A percentile compares a stretch with the other conserved stretches of the same genome.
Evolutionary conservation across 2,797 vertebrate genomes (phyloP).

Genomic region (Protosalanx chinensis): DNA sequence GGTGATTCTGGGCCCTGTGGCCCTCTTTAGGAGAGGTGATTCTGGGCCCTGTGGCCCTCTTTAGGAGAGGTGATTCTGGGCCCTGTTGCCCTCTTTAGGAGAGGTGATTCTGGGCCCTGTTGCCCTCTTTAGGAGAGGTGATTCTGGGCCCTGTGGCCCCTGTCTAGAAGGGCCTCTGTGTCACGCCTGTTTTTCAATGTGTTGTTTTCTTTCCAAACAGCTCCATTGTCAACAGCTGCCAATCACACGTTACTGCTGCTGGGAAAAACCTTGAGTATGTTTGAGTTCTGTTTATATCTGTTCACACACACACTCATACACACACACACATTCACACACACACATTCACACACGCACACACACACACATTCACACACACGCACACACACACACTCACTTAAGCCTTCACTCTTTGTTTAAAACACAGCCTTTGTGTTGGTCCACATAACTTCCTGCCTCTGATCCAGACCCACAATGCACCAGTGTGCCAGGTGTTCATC

Average conservation of each 20-base stretch:
- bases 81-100: too few species aligned
- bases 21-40: too few species aligned
- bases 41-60: too few species aligned
- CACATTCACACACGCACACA: not conserved
- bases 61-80: too few species aligned
- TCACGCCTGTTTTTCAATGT: constrained; percentile 32
- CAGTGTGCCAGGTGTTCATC: constrained; percentile 31
- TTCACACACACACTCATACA: constrained; percentile 12
- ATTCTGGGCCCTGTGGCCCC: too few species aligned
- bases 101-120: too few species aligned
- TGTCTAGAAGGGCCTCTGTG: too few species aligned
- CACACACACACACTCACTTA: not conserved
- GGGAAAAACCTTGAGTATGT: not conserved
- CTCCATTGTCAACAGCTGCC: constrained; percentile 1
- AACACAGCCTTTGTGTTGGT: constrained; percentile 56
- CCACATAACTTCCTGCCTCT: constrained; percentile 47
- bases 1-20: too few species aligned
- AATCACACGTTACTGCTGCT: not conserved
- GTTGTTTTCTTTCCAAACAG: not conserved
- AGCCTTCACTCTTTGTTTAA: constrained; percentile 31
- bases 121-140: too few species aligned
- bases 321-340: constrained; percentile 7
- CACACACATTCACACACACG: not conserved
- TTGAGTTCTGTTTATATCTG: not conserved
- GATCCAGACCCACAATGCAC: constrained; percentile 42